Conservation (phyloP, 2,797 vertebrate genomes). For the Schizopygopsis pylzovi region DNA sequence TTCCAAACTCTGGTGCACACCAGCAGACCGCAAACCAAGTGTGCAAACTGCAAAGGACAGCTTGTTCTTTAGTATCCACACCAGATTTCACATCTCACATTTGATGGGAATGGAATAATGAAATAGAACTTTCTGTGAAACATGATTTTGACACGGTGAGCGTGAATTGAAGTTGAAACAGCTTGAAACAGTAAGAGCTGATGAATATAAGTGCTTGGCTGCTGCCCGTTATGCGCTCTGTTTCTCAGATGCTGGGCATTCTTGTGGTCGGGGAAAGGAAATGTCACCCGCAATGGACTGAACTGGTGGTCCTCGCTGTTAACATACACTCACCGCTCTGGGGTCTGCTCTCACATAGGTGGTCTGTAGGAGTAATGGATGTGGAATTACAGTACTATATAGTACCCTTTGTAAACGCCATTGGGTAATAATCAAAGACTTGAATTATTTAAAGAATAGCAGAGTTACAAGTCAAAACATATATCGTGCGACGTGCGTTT, state of each 20-base stretch:
- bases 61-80: slow-evolving; percentile 12
- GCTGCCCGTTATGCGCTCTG: slow-evolving; percentile 5
- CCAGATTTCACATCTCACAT: slow-evolving; percentile 2
- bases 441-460: slow-evolving; percentile 4
- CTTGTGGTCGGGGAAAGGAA: slow-evolving; percentile 60
- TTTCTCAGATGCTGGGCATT: slow-evolving; percentile 49
- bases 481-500: background rate
- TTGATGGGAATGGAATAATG: slow-evolving; percentile 7
- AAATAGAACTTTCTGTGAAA: slow-evolving; percentile 15
- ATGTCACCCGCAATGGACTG: slow-evolving; percentile 44
- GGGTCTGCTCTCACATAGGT: slow-evolving; percentile 41
- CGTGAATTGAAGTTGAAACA: slow-evolving; percentile 26
- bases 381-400: slow-evolving; percentile 26
- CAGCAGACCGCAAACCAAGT: slow-evolving; percentile 8
- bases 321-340: slow-evolving; percentile 34
- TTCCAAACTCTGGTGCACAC: slow-evolving; percentile 2
- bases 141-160: slow-evolving; percentile 2
- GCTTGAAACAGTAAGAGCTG: slow-evolving; percentile 40
- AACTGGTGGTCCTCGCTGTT: slow-evolving; percentile 55
- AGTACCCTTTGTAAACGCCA: slow-evolving; percentile 14
- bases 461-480: slow-evolving; percentile 12
- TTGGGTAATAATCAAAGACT: slow-evolving; percentile 16
- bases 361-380: slow-evolving; percentile 57
- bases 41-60: slow-evolving; percentile 8
- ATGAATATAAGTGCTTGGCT: slow-evolving; percentile 25